phyloP scores from a whole-genome alignment of 2,113 vertebrate genomes.

The Eulemur macaco region DNA sequence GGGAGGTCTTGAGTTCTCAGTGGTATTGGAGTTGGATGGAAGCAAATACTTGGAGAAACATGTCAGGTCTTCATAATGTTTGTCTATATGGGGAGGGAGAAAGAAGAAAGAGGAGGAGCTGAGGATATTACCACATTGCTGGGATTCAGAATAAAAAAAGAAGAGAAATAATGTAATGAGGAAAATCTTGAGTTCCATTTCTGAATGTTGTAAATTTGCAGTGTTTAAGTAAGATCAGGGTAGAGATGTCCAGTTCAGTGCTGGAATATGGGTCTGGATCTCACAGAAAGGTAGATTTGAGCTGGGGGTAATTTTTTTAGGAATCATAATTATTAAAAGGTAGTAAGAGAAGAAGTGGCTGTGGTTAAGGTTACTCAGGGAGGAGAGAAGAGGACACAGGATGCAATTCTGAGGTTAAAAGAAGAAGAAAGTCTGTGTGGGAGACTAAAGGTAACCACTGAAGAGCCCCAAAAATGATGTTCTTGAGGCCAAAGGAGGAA shows the following conservation, averaged over 20 bases:
- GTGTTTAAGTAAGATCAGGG: background rate
- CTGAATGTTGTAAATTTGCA: background rate
- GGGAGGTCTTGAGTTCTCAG: background rate
- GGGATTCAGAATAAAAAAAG: background rate
- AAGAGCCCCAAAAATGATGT: background rate
- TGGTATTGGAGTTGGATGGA: background rate
- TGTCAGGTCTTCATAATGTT: background rate
- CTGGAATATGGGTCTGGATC: background rate
- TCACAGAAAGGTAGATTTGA: background rate
- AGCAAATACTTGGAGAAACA: background rate
- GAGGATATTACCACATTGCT: background rate
- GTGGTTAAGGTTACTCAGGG: background rate
- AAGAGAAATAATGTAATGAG: background rate
- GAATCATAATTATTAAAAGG: background rate
- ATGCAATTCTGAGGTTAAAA: background rate
- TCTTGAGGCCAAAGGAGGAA: background rate
- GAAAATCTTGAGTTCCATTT: background rate
- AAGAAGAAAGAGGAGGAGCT: background rate
- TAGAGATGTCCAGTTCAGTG: background rate
- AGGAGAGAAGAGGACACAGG: background rate
- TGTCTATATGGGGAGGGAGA: no score
- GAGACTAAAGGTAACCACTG: background rate
- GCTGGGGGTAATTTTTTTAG: background rate
- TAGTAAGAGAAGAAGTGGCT: background rate
- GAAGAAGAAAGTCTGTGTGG: background rate